phyloP scores from a whole-genome alignment of 1,140 invertebrate species.

The Uloborus diversus region DNA sequence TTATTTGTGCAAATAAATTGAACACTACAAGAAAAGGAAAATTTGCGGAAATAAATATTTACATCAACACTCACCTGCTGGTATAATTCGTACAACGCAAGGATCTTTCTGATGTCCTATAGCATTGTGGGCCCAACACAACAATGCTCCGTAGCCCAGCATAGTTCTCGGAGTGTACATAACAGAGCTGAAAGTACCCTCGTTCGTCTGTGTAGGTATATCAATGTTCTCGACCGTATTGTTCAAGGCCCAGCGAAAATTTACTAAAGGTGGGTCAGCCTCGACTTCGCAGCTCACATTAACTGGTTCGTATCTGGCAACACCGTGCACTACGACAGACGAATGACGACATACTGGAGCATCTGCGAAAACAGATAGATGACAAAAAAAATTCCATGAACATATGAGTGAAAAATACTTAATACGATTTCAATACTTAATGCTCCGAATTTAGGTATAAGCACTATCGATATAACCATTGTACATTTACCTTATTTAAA shows the following conservation, averaged over 20 bases:
- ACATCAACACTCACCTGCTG: slow-evolving; percentile 73
- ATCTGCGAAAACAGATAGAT: slow-evolving; percentile 71
- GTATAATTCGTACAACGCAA: slow-evolving; percentile 90
- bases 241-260: slow-evolving; percentile 68
- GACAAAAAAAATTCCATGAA: too few species aligned
- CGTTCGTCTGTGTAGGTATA: slow-evolving; percentile 14
- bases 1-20: too few species aligned
- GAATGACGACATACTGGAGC: slow-evolving; percentile 81
- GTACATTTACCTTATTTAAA: too few species aligned
- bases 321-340: slow-evolving; percentile 80
- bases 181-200: slow-evolving; percentile 31
- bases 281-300: slow-evolving; percentile 79
- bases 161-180: slow-evolving; percentile 73
- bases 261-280: slow-evolving; percentile 58
- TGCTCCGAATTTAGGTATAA: too few species aligned
- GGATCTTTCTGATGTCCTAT: slow-evolving; percentile 77
- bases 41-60: too few species aligned
- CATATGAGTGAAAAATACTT: too few species aligned
- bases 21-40: too few species aligned
- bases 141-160: slow-evolving; percentile 88
- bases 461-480: too few species aligned
- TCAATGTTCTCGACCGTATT: slow-evolving; percentile 72
- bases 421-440: too few species aligned
- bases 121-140: slow-evolving; percentile 63
- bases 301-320: slow-evolving; percentile 87